These are phyloP conservation scores for Alexandromys fortis DNA, from an alignment of 2,113 vertebrate genomes.

Conservation along the genomic window DNA sequence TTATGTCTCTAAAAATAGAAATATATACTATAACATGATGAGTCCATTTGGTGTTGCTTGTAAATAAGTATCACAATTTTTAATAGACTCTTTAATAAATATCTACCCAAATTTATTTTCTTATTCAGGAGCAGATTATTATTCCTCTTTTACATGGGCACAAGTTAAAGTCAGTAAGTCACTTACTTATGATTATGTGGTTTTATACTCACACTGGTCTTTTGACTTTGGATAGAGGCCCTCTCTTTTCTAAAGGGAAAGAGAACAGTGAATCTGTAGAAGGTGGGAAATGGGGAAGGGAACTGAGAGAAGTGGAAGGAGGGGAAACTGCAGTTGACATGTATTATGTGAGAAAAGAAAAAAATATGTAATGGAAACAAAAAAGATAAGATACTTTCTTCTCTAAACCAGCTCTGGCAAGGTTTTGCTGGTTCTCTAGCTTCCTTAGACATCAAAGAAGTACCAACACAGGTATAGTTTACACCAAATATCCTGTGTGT, in stretches of 20 bases:
- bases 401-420: background rate
- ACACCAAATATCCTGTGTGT: fast-evolving
- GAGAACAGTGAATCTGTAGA: background rate
- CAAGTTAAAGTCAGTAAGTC: no score
- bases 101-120: background rate
- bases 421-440: background rate
- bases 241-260: background rate
- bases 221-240: background rate
- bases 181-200: background rate
- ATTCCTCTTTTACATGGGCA: background rate
- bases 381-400: background rate
- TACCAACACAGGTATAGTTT: background rate
- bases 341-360: background rate
- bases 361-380: background rate
- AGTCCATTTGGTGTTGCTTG: background rate
- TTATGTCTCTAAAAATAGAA: background rate
- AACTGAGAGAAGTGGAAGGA: background rate
- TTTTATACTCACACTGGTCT: background rate
- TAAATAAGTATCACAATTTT: background rate
- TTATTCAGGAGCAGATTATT: background rate
- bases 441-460: background rate
- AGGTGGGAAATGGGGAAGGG: background rate
- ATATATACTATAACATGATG: background rate
- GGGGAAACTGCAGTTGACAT: background rate
- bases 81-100: background rate